A percentile compares a stretch with the other conserved stretches of the same genome.
Conservation (phyloP, 1,140 invertebrate genomes). For the Drosophila saltans region DNA sequence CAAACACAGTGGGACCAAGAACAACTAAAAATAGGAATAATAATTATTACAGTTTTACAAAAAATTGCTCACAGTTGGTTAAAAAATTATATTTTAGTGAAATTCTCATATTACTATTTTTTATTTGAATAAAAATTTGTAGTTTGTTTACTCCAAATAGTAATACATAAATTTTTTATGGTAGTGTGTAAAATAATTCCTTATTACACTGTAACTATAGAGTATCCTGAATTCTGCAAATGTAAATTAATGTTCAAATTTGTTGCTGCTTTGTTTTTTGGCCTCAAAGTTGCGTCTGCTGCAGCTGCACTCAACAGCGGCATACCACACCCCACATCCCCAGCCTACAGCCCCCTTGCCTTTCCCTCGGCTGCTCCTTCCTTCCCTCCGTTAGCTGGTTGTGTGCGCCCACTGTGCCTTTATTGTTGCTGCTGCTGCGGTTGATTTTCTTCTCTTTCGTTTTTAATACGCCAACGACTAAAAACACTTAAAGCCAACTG, state of each 20-base stretch:
- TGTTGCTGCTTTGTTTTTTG: slow-evolving; percentile 32
- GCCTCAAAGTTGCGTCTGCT: slow-evolving; percentile 41
- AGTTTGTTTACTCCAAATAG: no score
- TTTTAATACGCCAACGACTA: slow-evolving; percentile 64
- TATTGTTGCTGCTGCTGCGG: slow-evolving; percentile 42
- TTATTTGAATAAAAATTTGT: no score
- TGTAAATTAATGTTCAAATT: neutral
- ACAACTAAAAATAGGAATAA: neutral
- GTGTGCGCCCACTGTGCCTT: slow-evolving; percentile 59
- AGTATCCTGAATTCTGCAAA: neutral
- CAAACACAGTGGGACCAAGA: neutral
- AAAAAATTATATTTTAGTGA: no score
- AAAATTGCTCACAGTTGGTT: neutral
- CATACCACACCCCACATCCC: slow-evolving; percentile 47
- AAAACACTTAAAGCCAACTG: slow-evolving; percentile 55
- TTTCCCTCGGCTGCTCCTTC: slow-evolving; percentile 8
- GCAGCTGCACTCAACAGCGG: slow-evolving; percentile 56
- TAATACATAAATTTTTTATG: no score
- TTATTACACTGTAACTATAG: neutral
- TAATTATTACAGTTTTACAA: neutral
- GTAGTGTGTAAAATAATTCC: no score
- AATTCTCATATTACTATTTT: no score
- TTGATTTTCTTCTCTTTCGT: slow-evolving; percentile 27
- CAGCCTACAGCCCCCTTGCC: slow-evolving; percentile 24
- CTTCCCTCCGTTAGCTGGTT: slow-evolving; percentile 42